Percentiles rank a stretch among this genome's conserved stretches.
Conservation (phyloP, 2,113 vertebrate species). For the Accipiter cooperii region DNA sequence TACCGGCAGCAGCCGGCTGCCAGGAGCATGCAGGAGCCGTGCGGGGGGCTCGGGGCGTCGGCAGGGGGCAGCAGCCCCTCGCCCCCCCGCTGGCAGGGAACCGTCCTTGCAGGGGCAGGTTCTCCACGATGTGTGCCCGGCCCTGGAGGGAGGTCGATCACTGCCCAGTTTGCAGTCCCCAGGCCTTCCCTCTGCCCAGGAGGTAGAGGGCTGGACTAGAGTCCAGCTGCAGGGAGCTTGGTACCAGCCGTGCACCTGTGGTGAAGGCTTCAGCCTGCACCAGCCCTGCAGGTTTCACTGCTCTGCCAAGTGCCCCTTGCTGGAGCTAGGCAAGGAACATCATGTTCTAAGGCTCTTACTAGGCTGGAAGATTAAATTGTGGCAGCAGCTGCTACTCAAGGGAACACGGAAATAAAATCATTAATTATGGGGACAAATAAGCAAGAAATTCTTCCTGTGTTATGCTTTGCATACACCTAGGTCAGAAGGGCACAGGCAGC, state of each 20-base stretch:
- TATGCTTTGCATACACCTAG: not conserved
- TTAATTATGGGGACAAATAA: slow-evolving; percentile 12
- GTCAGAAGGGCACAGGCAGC: not conserved
- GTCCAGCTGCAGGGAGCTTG: not conserved
- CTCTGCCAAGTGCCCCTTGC: not conserved
- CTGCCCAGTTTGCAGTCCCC: rapidly evolving
- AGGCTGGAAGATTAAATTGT: slow-evolving; percentile 13
- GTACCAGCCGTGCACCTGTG: not conserved
- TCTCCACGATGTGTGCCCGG: not conserved
- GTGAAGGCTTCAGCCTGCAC: not conserved
- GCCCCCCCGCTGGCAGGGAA: rapidly evolving
- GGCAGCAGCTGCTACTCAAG: slow-evolving; percentile 8
- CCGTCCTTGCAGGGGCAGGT: rapidly evolving
- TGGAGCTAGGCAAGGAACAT: not conserved
- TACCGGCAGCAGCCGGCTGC: not conserved
- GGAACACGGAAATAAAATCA: not conserved
- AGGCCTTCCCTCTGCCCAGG: not conserved
- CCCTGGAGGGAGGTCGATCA: too few species aligned
- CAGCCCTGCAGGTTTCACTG: not conserved
- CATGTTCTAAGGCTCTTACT: not conserved
- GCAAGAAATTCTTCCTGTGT: not conserved
- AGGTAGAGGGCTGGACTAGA: not conserved
- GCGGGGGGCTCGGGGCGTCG: not conserved
- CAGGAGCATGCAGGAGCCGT: not conserved
- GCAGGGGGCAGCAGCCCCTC: not conserved